phyloP scores from a whole-genome alignment of 2,888 invertebrate genomes.

The Cataglyphis altisquamis region DNA sequence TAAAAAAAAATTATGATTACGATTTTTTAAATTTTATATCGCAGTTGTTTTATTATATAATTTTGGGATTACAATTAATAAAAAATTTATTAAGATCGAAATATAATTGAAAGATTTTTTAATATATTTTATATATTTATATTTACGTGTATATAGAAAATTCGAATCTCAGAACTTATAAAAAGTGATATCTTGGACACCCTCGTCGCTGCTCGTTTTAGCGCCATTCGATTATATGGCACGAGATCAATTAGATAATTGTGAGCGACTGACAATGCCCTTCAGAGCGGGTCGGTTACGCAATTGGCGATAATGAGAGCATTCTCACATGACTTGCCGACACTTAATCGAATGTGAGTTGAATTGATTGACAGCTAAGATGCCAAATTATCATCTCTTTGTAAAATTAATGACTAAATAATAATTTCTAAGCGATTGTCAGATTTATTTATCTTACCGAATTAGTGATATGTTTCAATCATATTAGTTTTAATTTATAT shows the following conservation, averaged over 20 bases:
- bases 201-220: conserved; percentile 56
- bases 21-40: not conserved
- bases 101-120: not conserved
- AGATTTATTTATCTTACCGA: not conserved
- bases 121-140: not conserved
- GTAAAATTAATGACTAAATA: not conserved
- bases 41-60: not conserved
- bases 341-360: conserved; percentile 60
- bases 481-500: not conserved
- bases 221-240: conserved; percentile 70
- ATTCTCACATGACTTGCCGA: conserved; percentile 43
- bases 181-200: conserved; percentile 44
- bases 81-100: not conserved
- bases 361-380: conserved; percentile 23
- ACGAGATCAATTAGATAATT: conserved; percentile 71
- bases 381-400: not conserved
- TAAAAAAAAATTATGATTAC: not conserved
- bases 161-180: conserved; percentile 24
- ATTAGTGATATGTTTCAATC: not conserved
- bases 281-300: conserved; percentile 66
- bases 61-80: not conserved
- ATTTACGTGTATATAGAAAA: no score
- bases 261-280: conserved; percentile 59
- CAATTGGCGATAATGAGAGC: conserved; percentile 65
- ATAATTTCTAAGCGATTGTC: no score